Conservation (phyloP, 2,797 vertebrate species). For the Momotus momota region DNA sequence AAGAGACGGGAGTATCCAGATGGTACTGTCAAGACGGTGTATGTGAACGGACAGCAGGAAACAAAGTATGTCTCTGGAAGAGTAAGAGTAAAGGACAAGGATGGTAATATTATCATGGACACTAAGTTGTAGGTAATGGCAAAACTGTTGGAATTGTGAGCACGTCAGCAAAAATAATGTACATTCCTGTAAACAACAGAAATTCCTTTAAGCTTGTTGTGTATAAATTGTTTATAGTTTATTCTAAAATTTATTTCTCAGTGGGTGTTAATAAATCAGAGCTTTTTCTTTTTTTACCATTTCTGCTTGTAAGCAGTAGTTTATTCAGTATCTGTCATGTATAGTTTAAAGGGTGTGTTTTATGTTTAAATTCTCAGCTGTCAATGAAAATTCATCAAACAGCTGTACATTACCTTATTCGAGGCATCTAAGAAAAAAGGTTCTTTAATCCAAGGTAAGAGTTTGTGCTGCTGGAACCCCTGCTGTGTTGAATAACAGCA, state of each 20-base stretch:
- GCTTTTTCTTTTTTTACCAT: neutral
- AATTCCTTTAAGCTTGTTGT: neutral
- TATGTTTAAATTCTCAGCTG: neutral
- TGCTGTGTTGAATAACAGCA: neutral
- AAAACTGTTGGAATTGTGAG: neutral
- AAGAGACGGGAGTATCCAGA: slow-evolving; percentile 95
- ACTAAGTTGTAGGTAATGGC: slow-evolving; percentile 57
- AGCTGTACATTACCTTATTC: neutral
- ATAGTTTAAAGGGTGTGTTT: neutral
- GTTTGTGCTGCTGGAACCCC: neutral
- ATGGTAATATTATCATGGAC: slow-evolving; percentile 90
- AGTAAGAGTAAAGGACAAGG: slow-evolving; percentile 91
- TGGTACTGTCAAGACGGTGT: slow-evolving; percentile 94
- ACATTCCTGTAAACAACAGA: slow-evolving; percentile 6
- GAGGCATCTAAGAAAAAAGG: neutral
- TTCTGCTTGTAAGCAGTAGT: neutral
- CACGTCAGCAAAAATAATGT: neutral
- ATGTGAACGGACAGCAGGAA: slow-evolving; percentile 90
- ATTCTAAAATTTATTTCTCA: slow-evolving; percentile 37
- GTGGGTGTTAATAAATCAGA: neutral
- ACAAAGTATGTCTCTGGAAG: slow-evolving; percentile 91
- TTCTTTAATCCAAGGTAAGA: neutral
- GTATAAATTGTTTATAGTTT: slow-evolving; percentile 41
- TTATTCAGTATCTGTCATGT: neutral
- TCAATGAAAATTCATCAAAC: neutral